A percentile compares a stretch with the other conserved stretches of the same genome.
These are phyloP conservation scores for Caenorhabditis angaria DNA, from an alignment of 2,888 invertebrate genomes.

Conservation along the genomic window DNA sequence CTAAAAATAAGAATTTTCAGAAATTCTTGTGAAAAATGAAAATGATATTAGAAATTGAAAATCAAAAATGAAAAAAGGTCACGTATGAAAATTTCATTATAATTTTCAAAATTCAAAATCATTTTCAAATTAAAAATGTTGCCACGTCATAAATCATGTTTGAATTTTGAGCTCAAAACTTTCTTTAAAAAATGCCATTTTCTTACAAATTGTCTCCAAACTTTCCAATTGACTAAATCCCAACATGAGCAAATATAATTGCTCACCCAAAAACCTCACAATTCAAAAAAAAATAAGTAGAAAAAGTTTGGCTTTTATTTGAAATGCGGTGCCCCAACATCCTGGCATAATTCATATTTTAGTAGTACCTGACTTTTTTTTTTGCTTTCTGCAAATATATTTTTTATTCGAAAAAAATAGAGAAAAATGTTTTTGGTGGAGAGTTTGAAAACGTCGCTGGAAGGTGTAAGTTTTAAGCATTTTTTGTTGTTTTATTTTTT, in stretches of 20 bases:
- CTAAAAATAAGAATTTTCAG: too few species aligned
- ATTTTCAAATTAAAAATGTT: too few species aligned
- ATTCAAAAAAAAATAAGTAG: background rate
- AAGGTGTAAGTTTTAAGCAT: slow-evolving; percentile 30
- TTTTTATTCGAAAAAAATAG: slow-evolving; percentile 1
- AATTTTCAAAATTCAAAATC: too few species aligned
- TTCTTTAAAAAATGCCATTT: background rate
- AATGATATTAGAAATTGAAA: too few species aligned
- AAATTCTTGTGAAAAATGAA: too few species aligned
- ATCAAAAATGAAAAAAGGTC: too few species aligned
- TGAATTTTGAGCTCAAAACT: too few species aligned
- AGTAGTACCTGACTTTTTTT: background rate
- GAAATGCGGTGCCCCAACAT: too few species aligned
- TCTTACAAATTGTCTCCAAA: background rate
- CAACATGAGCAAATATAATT: too few species aligned
- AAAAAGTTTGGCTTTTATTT: background rate
- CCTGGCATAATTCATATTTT: background rate
- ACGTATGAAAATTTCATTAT: too few species aligned
- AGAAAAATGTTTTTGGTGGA: slow-evolving; percentile 19
- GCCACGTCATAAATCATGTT: too few species aligned
- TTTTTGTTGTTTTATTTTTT: background rate
- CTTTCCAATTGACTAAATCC: background rate
- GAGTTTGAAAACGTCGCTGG: slow-evolving; percentile 43
- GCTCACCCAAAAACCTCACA: background rate
- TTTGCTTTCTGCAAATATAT: slow-evolving; percentile 1